These are phyloP conservation scores for Rattus norvegicus DNA, from an alignment of 2,113 vertebrate species.

Conservation along the genomic window GRCr8 NC_086027.1:43002501-43003000, in stretches of 20 bases:
- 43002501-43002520: background rate
- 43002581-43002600: background rate
- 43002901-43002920: background rate
- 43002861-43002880: background rate
- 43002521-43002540: background rate
- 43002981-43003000: background rate
- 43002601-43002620: background rate
- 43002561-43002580: background rate
- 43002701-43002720: background rate
- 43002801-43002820: background rate
- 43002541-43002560: background rate
- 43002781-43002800: background rate
- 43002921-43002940: background rate
- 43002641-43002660: background rate
- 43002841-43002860: slow-evolving; percentile 1
- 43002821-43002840: background rate
- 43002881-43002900: background rate
- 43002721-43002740: background rate
- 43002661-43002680: background rate
- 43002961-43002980: background rate
- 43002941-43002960: background rate
- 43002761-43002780: background rate
- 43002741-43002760: background rate
- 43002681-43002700: background rate
- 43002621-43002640: background rate